A percentile compares a stretch with the other conserved stretches of the same genome.
These are phyloP conservation scores for Lottia gigantea DNA, from an alignment of 2,888 invertebrate species.

Conservation along the genomic window DNA sequence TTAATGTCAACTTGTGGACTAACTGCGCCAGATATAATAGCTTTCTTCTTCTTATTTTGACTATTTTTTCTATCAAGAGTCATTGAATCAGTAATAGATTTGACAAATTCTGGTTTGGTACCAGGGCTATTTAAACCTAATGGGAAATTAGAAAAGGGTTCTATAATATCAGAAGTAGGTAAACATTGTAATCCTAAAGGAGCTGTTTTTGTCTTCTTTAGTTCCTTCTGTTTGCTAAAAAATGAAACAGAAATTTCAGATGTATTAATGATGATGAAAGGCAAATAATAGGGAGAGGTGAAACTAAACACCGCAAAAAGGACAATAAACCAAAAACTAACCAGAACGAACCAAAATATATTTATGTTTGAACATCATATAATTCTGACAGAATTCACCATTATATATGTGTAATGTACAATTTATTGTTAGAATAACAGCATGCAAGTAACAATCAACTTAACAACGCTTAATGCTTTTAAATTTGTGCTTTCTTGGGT, in stretches of 20 bases:
- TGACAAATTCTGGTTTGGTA: conserved; percentile 43
- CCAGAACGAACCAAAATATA: no score
- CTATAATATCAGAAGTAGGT: conserved; percentile 19
- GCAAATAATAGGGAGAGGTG: not conserved
- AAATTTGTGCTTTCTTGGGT: no score
- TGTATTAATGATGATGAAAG: not conserved
- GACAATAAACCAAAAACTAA: conserved; percentile 5
- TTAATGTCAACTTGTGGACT: conserved; percentile 28
- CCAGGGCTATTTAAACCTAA: conserved; percentile 24
- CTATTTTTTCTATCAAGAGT: conserved; percentile 49
- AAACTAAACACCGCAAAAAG: not conserved
- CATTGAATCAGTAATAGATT: conserved; percentile 54
- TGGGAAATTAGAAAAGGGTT: conserved; percentile 24
- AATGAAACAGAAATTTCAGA: conserved; percentile 25
- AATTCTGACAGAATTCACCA: no score
- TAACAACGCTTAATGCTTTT: no score
- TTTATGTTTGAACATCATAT: no score
- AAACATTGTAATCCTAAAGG: conserved; percentile 34
- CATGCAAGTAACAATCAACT: no score
- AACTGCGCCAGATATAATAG: conserved; percentile 18
- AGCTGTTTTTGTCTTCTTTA: conserved; percentile 59
- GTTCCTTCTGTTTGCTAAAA: conserved; percentile 50
- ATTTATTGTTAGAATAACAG: no score
- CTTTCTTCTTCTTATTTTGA: conserved; percentile 22
- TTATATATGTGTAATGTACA: no score